phyloP scores from a whole-genome alignment of 1,140 invertebrate genomes.

The Aphelenchoides avenae region DNA sequence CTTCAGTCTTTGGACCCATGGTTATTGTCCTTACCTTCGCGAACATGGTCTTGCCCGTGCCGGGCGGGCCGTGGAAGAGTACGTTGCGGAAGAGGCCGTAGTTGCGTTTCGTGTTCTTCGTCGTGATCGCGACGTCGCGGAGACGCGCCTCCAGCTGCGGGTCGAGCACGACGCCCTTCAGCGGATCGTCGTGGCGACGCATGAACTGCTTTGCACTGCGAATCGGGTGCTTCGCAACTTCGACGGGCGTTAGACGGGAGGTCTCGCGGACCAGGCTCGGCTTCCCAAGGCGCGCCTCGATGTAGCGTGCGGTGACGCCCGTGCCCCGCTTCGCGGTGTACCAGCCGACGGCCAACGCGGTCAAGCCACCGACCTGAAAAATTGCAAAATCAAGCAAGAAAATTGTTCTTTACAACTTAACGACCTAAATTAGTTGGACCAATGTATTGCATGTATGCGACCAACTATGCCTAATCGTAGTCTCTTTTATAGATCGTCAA shows the following conservation, averaged over 20 bases:
- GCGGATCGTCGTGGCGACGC: constrained; percentile 74
- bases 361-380: constrained; percentile 75
- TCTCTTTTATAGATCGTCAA: too few relatives aligned
- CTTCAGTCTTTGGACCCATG: too few relatives aligned
- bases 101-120: constrained; percentile 91
- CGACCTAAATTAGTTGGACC: too few relatives aligned
- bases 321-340: constrained; percentile 91
- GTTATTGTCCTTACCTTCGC: constrained; percentile 75
- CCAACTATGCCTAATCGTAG: too few relatives aligned
- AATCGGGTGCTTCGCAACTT: constrained; percentile 78
- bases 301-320: constrained; percentile 75
- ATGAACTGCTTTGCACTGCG: constrained; percentile 55
- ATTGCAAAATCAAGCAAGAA: too few relatives aligned
- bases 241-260: constrained; percentile 81
- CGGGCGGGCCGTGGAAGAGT: constrained; percentile 95
- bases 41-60: constrained; percentile 88
- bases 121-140: constrained; percentile 91
- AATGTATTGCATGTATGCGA: too few relatives aligned
- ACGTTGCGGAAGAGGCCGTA: constrained; percentile 88
- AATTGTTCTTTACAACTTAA: too few relatives aligned
- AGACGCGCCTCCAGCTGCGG: constrained; percentile 83
- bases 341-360: constrained; percentile 81
- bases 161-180: constrained; percentile 86
- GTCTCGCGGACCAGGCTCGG: constrained; percentile 92
- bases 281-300: constrained; percentile 83